Evolutionary conservation across 2,888 invertebrate species (phyloP).

Genomic region (Beris chalybata): DNA sequence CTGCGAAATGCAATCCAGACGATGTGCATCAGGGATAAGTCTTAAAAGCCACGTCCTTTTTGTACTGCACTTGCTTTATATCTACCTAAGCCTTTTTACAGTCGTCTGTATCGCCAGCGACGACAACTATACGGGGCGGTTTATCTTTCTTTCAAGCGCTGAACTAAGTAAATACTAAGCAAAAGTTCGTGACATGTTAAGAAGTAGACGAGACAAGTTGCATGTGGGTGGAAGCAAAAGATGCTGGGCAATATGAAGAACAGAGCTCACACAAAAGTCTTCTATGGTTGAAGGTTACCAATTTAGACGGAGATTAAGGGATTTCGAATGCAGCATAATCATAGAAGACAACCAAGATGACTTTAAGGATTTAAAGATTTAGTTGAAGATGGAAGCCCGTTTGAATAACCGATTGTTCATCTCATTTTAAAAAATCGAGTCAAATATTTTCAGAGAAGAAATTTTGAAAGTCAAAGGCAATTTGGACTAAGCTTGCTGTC

Average conservation of each 20-base stretch:
- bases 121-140: not conserved
- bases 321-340: too few relatives aligned
- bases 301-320: too few relatives aligned
- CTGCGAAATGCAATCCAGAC: too few relatives aligned
- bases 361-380: too few relatives aligned
- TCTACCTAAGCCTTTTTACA: not conserved
- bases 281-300: not conserved
- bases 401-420: too few relatives aligned
- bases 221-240: slow-evolving; percentile 18
- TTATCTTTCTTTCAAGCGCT: slow-evolving; percentile 2
- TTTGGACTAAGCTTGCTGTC: too few relatives aligned
- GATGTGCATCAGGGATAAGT: too few relatives aligned
- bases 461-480: too few relatives aligned
- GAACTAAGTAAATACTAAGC: slow-evolving; percentile 29
- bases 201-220: slow-evolving; percentile 16
- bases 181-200: slow-evolving; percentile 35
- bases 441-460: too few relatives aligned
- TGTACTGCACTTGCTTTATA: not conserved
- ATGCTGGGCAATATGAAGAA: not conserved
- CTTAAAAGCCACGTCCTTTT: not conserved
- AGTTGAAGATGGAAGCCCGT: too few relatives aligned
- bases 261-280: not conserved
- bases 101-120: not conserved
- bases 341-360: too few relatives aligned
- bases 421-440: too few relatives aligned